Conservation (phyloP, 2,888 invertebrate species). For the Bruchidius siliquastri region DNA sequence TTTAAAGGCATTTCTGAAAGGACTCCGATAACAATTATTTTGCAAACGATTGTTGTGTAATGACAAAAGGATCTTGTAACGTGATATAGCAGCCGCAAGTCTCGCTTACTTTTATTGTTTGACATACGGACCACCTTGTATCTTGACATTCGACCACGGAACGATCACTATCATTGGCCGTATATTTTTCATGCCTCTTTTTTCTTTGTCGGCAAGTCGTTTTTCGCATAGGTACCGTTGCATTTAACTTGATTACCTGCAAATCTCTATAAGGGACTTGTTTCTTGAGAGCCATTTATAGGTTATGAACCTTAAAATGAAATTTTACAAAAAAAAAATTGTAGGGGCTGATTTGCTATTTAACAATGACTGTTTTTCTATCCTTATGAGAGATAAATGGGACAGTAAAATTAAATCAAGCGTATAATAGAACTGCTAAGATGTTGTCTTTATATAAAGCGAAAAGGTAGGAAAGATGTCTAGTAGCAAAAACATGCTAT, state of each 20-base stretch:
- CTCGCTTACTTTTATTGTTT: conserved; percentile 25
- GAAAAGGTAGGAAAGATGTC: no score
- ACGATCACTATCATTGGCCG: not conserved
- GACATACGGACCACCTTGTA: conserved; percentile 31
- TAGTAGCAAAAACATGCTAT: no score
- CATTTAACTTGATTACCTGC: not conserved
- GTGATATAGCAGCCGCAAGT: conserved; percentile 16
- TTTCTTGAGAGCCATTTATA: no score
- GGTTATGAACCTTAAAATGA: no score
- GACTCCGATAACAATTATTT: not conserved
- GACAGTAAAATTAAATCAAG: no score
- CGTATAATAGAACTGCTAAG: no score
- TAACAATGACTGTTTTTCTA: no score
- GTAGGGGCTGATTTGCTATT: no score
- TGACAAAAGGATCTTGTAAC: conserved; percentile 31
- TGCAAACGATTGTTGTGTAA: conserved; percentile 12
- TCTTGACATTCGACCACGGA: conserved; percentile 1
- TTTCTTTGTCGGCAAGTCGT: not conserved
- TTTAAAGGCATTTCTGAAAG: not conserved
- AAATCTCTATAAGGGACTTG: not conserved
- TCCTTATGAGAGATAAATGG: no score
- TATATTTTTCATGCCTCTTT: not conserved
- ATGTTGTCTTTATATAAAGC: no score
- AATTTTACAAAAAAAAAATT: no score
- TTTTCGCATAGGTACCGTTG: not conserved